phyloP scores from a whole-genome alignment of 2,888 invertebrate genomes.

The Dasysyrphus tricinctus region DNA sequence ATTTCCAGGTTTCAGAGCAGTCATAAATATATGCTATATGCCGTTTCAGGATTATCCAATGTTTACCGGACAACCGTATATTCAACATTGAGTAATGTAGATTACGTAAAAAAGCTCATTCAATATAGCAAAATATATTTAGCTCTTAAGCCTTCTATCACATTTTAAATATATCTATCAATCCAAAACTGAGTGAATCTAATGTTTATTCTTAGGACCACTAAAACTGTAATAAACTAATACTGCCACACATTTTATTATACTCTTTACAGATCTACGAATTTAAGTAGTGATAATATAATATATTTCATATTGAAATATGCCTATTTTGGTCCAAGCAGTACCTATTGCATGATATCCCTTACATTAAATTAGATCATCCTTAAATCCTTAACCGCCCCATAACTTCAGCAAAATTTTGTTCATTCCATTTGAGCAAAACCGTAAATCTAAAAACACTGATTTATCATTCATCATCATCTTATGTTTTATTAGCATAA shows the following conservation, averaged over 20 bases:
- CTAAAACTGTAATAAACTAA: not conserved
- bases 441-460: slow-evolving; percentile 20
- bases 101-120: no score
- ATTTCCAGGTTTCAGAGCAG: no score
- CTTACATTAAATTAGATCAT: not conserved
- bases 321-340: not conserved
- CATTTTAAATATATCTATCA: no score
- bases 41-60: no score
- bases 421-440: slow-evolving; percentile 8
- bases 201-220: not conserved
- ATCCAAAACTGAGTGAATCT: not conserved
- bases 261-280: not conserved
- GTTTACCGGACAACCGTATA: no score
- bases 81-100: no score
- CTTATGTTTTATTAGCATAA: slow-evolving; percentile 34
- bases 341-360: not conserved
- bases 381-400: not conserved
- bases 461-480: slow-evolving; percentile 44
- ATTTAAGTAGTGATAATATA: not conserved
- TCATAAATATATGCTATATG: no score
- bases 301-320: not conserved
- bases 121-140: no score
- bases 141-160: no score
- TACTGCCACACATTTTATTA: not conserved
- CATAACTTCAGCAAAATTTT: slow-evolving; percentile 4